Evolutionary conservation across 2,113 vertebrate species (phyloP), one percentile per base, ranked within the genome.

Genomic region (Paracanthobrama guichenoti): DNA sequence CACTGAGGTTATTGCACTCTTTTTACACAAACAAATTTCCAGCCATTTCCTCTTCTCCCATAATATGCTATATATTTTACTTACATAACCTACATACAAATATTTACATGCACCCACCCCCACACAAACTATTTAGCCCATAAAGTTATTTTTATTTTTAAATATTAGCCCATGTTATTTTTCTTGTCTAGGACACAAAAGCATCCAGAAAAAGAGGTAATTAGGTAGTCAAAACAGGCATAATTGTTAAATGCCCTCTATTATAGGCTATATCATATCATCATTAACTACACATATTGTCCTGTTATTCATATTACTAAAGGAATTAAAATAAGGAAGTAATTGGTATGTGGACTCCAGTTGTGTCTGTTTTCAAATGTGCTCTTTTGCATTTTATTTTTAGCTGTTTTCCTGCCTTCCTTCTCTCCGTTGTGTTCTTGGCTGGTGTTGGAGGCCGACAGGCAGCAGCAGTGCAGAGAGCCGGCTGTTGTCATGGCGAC

Each of bases 401-500:
- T 12, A 67, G 57, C 62, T 31, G 73, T 67, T 50, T 67, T 39
- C 50, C 18, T 59, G 14, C 66, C 24, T 67, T 55, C 53, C 84
- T 67, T 67, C 66, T 78, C 53, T 72, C 22, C 69, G 44, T 73
- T 26, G 66, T 42, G 59, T 64, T 66, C 60, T 83, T 82, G 83
- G 67, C 59, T 83, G 79, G 80, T 72, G 78, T 46, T 83, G 72
- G 72, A 83, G 79, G 72, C 73, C 44, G 24, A 57, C 62, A 81
- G 82, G 59, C 85, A 83, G 39, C 26, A 60, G 73, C 53, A 42
- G 67, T 48, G 86, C 79, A 77, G 73, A 77, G 73, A 86, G 82
- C 64, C 59, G 44, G 18, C 62, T 26, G 87, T 88, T 72, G 73
- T 72, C 87, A 88, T 86, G 79, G 83, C 12, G 79, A 88, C 60